phyloP scores from a whole-genome alignment of 1,140 invertebrate species.

The Megathymus violae region DNA sequence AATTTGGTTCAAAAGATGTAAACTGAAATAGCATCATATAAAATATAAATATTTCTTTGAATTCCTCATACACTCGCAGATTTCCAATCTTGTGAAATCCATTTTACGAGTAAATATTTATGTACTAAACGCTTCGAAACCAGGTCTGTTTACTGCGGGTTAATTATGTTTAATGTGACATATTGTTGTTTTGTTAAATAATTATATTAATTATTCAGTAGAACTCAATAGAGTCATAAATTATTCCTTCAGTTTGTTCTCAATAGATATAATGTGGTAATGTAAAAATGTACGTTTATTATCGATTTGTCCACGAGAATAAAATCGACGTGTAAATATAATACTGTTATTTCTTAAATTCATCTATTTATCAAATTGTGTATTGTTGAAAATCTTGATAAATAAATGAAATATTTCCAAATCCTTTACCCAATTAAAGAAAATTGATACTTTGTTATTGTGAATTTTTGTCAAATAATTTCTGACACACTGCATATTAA shows the following conservation, averaged over 20 bases:
- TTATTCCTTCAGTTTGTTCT: constrained; percentile 28
- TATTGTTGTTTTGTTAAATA: constrained; percentile 22
- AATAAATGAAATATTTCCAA: constrained; percentile 5
- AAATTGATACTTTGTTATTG: too few species aligned
- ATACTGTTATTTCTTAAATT: constrained; percentile 8
- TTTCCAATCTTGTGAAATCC: too few species aligned
- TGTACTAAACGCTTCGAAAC: too few species aligned
- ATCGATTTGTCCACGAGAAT: constrained; percentile 25
- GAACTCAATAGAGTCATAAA: constrained; percentile 19
- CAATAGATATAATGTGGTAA: constrained; percentile 18
- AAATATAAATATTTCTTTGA: too few species aligned
- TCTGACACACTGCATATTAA: too few species aligned
- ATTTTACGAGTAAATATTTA: too few species aligned
- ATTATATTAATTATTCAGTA: constrained; percentile 1
- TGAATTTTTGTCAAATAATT: too few species aligned
- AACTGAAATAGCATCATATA: too few species aligned
- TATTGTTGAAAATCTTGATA: constrained; percentile 5
- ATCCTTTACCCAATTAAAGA: too few species aligned
- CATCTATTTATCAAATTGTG: constrained; percentile 1
- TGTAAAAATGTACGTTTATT: constrained; percentile 22
- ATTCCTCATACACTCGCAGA: too few species aligned
- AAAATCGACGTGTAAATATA: constrained; percentile 25
- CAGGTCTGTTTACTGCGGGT: not conserved
- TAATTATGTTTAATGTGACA: not conserved
- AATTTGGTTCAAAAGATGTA: too few species aligned